Evolutionary conservation across 2,113 vertebrate genomes (phyloP), one percentile per base, ranked within the genome.

Genomic region (Plecotus auritus): DNA sequence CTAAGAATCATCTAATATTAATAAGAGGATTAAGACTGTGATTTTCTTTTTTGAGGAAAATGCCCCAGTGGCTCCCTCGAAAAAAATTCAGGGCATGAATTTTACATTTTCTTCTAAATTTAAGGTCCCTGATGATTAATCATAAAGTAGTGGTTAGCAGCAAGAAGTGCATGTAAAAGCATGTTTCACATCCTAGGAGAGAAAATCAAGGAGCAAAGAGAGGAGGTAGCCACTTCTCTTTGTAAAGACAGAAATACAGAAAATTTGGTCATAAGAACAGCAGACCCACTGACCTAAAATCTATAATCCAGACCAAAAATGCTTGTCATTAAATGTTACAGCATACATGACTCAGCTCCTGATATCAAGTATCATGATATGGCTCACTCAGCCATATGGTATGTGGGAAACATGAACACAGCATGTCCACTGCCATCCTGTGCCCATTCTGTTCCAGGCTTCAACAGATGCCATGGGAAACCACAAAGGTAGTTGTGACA

Each of bases 1-100:
- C 90, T 88, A 85, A 59, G 66, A 16, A 85, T 85, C 77, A 88
- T 59, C 77, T 85, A 85, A 77, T 93, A 93, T 74, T 88, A 92
- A 83, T 69, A 85, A 84, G 40, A 90, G 26, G 61, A 90, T 82
- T 96, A 92, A 90, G 54, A 72, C 32, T 87, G 59, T 35, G 70
- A n/a, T 77, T 93, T 88, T 95, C 64, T 66, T 74, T 95, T 92
- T 78, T 67, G 59, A 94, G 87, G 45, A 95, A 95, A 96, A 91
- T 73, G 82, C 23, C 45, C 26, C 23, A 90, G 32, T 88, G 72
- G 45, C 28, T 88, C 54, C 92, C 56, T 70, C 56, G 78, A 83
- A 64, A 85, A 96, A 88, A 96, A 95, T 61, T 59, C 4, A 77
- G 61, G 49, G 35, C 85, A 83, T 80, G 37, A 83, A 93, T 92